Evolutionary conservation across 1,140 invertebrate genomes (phyloP).

Genomic region (Ostrea denselamellosa): DNA sequence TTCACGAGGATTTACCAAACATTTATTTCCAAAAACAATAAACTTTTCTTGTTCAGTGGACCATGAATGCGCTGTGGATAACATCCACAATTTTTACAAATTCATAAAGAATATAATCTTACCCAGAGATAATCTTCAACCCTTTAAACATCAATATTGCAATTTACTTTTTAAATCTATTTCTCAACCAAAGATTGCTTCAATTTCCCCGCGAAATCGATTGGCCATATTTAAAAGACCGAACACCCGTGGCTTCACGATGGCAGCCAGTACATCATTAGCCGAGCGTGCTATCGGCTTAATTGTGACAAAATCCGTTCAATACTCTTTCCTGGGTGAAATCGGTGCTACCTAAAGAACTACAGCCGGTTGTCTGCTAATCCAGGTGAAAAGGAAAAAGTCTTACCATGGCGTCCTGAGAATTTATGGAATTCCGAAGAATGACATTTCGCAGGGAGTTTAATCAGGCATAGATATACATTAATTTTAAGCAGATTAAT

Average conservation of each 20-base stretch:
- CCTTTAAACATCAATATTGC: conserved; percentile 1
- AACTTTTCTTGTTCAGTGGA: no score
- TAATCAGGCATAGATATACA: conserved; percentile 29
- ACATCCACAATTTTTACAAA: no score
- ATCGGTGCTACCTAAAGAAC: conserved; percentile 13
- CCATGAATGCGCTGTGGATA: no score
- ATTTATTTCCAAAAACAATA: no score
- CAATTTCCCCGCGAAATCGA: conserved; percentile 36
- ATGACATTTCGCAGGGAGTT: conserved; percentile 24
- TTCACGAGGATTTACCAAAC: no score
- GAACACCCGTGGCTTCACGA: conserved; percentile 15
- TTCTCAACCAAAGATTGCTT: conserved; percentile 21
- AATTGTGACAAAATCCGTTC: conserved; percentile 27
- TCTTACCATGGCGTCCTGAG: conserved; percentile 26
- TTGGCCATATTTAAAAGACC: conserved; percentile 32
- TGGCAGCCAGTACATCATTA: conserved; percentile 23
- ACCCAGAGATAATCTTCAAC: neutral
- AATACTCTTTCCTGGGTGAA: conserved; percentile 34
- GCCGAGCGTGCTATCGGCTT: conserved; percentile 15
- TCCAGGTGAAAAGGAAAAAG: neutral
- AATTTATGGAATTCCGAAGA: conserved; percentile 32
- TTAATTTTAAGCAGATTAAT: conserved; percentile 38
- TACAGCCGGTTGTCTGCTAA: conserved; percentile 13
- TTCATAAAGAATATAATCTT: neutral
- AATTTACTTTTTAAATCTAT: conserved; percentile 26